Conservation (phyloP, 2,888 invertebrate genomes). For the Drosophila anomelani region DNA sequence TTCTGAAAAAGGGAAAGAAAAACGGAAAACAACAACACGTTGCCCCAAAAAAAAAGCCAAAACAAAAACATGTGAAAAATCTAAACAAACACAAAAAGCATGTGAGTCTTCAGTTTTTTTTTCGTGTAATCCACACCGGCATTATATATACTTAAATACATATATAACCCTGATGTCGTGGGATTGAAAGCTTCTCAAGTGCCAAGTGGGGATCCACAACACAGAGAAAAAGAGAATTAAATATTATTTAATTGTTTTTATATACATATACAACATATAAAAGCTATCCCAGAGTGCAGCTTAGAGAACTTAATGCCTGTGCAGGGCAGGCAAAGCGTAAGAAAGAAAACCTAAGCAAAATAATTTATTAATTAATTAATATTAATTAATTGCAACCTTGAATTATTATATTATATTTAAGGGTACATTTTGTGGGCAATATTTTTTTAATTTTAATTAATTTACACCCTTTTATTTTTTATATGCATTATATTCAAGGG, state of each 20-base stretch:
- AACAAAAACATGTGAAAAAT: conserved; percentile 48
- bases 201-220: conserved; percentile 30
- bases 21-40: conserved; percentile 25
- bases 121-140: conserved; percentile 26
- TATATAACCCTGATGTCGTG: conserved; percentile 24
- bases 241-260: too few relatives aligned
- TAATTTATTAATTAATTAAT: too few relatives aligned
- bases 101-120: conserved; percentile 20
- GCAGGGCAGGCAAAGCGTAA: background rate
- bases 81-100: conserved; percentile 37
- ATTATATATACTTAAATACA: background rate
- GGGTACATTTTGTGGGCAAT: too few relatives aligned
- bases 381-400: too few relatives aligned
- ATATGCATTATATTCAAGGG: too few relatives aligned
- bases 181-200: conserved; percentile 28
- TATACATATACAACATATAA: too few relatives aligned
- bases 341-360: too few relatives aligned
- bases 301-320: too few relatives aligned
- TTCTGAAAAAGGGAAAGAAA: conserved; percentile 6
- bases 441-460: background rate
- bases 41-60: conserved; percentile 18
- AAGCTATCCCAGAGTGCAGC: too few relatives aligned
- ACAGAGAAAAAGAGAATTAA: background rate
- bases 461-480: background rate
- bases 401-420: background rate